Evolutionary conservation across 1,140 invertebrate genomes (phyloP), one percentile per base, ranked within the genome.

Genomic region (Drosophila rufa): DNA sequence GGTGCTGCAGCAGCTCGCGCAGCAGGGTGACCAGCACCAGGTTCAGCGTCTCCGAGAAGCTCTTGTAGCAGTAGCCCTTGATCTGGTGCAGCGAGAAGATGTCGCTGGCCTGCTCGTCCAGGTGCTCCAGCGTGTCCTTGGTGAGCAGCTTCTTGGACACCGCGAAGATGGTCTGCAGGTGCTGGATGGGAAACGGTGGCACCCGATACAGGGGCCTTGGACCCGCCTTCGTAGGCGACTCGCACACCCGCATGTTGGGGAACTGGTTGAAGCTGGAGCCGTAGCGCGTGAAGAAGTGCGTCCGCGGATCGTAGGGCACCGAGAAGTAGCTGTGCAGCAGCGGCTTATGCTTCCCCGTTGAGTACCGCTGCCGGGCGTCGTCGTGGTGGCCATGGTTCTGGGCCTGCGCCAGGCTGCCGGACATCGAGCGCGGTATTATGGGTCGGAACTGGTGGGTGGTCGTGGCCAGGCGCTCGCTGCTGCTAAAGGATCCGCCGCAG

Each of bases 31-130:
- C 97, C 94, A 99, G 95, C 0, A 98, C 98, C 45, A 99, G 93
- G 93, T 98, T 99, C 47, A 99, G 94, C 1, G 97, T 98, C 94
- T 99, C 99, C 73, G 97, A 99, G 90, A 99, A 98, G 3, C 97
- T 97, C 84, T 97, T 96, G 92, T 98, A 99, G 25, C 92, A 92
- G 51, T 92, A 93, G 17, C 92, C 87, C 82, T 94, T 94, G 65
- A 95, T 95, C 76, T 94, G 94, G 58, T 94, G 94, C 57, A 94
- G 94, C 48, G 94, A 93, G 78, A 94, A 95, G 19, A 98, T 95
- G 93, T 98, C 96, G 59, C 95, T 94, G 22, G 97, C 96, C 92
- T 97, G 96, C 62, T 96, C 95, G 92, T 99, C 98, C 56, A 99
- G 93, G 95, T 95, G 95, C 30, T 94, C 94, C 42, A 99, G 93